Conservation (phyloP, 2,113 vertebrate species). For the Amphilophus citrinellus region DNA sequence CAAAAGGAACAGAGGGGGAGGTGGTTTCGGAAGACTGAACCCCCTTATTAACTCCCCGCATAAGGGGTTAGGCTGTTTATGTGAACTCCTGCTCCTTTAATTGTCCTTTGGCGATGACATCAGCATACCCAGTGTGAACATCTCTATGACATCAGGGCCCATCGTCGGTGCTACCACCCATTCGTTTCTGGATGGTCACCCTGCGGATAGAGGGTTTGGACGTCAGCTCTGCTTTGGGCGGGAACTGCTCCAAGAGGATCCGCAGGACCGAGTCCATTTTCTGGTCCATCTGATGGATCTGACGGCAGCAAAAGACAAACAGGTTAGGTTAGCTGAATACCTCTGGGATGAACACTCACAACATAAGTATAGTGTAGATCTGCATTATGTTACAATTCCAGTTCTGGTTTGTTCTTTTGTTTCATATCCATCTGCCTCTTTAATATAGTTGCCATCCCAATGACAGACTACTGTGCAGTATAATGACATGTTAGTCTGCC, state of each 20-base stretch:
- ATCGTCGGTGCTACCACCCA: slow-evolving; percentile 75
- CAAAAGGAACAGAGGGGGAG: slow-evolving; percentile 17
- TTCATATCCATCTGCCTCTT: slow-evolving; percentile 48
- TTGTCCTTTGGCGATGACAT: slow-evolving; percentile 36
- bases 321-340: slow-evolving; percentile 30
- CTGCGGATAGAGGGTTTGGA: slow-evolving; percentile 70
- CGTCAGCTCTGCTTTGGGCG: slow-evolving; percentile 68
- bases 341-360: slow-evolving; percentile 17
- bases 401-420: slow-evolving; percentile 21
- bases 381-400: slow-evolving; percentile 30
- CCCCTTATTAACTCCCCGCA: background rate
- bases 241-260: slow-evolving; percentile 78
- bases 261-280: slow-evolving; percentile 78
- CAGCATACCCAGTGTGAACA: background rate
- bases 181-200: slow-evolving; percentile 77
- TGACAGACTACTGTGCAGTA: slow-evolving; percentile 61
- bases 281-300: slow-evolving; percentile 82
- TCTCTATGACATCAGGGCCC: slow-evolving; percentile 63
- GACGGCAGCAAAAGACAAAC: slow-evolving; percentile 34
- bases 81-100: slow-evolving; percentile 18
- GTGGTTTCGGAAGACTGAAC: slow-evolving; percentile 41
- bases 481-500: slow-evolving; percentile 68
- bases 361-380: background rate
- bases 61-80: slow-evolving; percentile 5
- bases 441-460: slow-evolving; percentile 51